Conservation (phyloP, 2,113 vertebrate species). For the Microtus montanus region DNA sequence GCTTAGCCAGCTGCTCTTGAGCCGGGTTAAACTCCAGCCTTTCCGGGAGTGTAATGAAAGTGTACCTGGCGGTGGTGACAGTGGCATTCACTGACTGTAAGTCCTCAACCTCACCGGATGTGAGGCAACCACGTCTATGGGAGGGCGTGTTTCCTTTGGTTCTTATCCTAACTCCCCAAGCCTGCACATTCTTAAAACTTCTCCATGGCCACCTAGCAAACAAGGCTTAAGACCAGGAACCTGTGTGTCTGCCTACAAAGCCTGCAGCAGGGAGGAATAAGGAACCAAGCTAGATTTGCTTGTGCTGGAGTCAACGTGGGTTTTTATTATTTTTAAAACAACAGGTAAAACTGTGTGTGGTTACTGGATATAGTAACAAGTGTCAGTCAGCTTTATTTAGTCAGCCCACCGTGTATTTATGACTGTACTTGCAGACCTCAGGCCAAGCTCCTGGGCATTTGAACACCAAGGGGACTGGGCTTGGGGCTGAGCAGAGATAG, state of each 20-base stretch:
- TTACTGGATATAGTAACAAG: neutral
- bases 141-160: neutral
- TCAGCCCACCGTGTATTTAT: neutral
- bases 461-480: neutral
- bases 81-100: neutral
- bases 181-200: neutral
- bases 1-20: neutral
- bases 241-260: neutral
- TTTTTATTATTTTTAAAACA: neutral
- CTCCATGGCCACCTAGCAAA: neutral
- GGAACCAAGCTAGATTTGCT: neutral
- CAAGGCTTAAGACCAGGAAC: neutral
- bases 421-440: neutral
- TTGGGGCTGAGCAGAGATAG: neutral
- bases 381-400: neutral
- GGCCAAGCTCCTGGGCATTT: neutral
- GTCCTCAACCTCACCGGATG: neutral
- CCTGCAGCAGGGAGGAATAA: neutral
- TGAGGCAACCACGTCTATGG: neutral
- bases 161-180: neutral
- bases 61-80: neutral
- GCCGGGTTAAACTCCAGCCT: neutral
- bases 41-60: neutral
- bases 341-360: neutral
- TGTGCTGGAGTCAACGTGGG: neutral